A percentile compares a stretch with the other conserved stretches of the same genome.
These are phyloP conservation scores for Platyscapa corneri DNA, from an alignment of 1,140 invertebrate genomes.

Conservation along the genomic window DNA sequence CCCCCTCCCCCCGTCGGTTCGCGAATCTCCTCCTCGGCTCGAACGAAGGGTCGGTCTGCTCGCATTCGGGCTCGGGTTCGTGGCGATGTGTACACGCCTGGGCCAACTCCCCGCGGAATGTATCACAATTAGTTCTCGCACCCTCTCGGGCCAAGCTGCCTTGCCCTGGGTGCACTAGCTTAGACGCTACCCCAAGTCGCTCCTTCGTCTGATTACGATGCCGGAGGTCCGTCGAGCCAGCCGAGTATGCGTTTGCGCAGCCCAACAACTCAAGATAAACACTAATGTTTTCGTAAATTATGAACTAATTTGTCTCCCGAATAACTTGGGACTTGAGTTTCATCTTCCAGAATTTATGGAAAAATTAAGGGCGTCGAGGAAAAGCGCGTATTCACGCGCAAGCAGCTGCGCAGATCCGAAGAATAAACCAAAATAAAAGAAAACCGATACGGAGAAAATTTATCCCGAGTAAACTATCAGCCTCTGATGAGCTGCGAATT, in stretches of 20 bases:
- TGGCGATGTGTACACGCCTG: conserved; percentile 20
- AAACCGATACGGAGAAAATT: too few relatives aligned
- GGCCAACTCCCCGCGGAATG: conserved; percentile 67
- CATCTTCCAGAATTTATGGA: neutral
- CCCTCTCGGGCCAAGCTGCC: conserved; percentile 48
- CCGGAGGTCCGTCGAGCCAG: neutral
- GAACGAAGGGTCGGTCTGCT: neutral
- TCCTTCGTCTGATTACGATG: conserved; percentile 1
- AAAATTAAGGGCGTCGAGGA: neutral
- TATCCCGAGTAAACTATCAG: too few relatives aligned
- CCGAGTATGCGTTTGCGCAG: neutral
- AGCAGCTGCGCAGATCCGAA: too few relatives aligned
- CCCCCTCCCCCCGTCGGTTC: conserved; percentile 55
- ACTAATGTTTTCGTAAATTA: conserved; percentile 24
- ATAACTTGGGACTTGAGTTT: neutral
- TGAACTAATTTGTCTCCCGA: conserved; percentile 11
- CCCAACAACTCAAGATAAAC: neutral
- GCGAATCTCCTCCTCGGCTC: neutral
- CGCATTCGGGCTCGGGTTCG: neutral
- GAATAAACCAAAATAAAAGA: too few relatives aligned
- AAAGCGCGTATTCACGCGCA: too few relatives aligned
- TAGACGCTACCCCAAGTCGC: neutral
- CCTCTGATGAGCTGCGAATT: too few relatives aligned
- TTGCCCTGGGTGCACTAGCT: neutral
- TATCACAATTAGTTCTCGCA: conserved; percentile 70